phyloP scores from a whole-genome alignment of 1,140 invertebrate genomes.

The Palaemon carinicauda region DNA sequence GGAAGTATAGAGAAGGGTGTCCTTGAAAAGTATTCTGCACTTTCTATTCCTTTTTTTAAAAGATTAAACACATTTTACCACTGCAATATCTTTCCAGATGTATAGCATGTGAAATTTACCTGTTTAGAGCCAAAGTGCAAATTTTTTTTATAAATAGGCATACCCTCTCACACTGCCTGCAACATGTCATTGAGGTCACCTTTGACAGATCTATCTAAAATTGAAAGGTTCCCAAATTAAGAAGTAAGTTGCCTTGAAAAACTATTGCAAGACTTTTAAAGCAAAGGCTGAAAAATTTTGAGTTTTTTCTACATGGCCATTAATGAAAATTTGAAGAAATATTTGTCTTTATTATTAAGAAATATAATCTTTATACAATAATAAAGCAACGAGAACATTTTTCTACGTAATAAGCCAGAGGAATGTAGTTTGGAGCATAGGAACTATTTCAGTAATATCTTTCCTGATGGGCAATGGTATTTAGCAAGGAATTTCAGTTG shows the following conservation, averaged over 20 bases:
- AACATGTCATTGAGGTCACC: neutral
- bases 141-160: neutral
- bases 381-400: conserved; percentile 15
- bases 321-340: neutral
- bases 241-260: neutral
- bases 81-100: neutral
- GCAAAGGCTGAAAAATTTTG: neutral
- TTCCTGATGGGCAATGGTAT: conserved; percentile 18
- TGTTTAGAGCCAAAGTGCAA: neutral
- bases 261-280: neutral
- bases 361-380: conserved; percentile 27
- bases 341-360: neutral
- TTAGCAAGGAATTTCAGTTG: neutral
- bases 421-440: conserved; percentile 33
- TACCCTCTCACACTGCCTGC: conserved; percentile 27
- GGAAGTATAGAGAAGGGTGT: conserved; percentile 6
- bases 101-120: neutral
- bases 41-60: neutral
- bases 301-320: conserved; percentile 20
- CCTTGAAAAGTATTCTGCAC: neutral
- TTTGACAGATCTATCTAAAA: neutral
- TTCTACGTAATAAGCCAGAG: conserved; percentile 35
- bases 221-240: no score
- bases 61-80: neutral
- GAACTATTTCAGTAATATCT: conserved; percentile 32